Evolutionary conservation across 92 coral and sea anemone species (phyloP), one percentile per base, ranked within the genome.

Genomic region (Heteractis magnifica): DNA sequence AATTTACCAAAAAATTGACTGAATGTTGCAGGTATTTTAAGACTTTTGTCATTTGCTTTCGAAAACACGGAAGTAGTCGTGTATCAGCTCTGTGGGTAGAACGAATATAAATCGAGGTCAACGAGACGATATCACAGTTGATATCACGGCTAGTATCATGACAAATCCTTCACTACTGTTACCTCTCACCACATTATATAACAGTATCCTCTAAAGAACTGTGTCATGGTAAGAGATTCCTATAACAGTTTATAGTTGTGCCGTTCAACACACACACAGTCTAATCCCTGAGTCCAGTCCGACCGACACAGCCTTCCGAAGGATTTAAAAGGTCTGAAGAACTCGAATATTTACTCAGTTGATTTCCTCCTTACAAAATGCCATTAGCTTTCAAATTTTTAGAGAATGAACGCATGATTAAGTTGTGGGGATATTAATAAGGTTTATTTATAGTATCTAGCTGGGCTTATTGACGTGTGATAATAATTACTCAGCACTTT

Each of bases 401-500:
- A 20, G 7, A 20, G 15, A 68, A 26, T n/a, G 14, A 21, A 68
- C 21, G 73, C 73, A 68, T 9, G 70, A 18, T 13, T 8, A 20
- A 68, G 73, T 0, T 10, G 49, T 4, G 14, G 26, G 49, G 73
- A 26, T 51, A 51, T 76, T 52, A 52, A 76, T 52, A 10, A 50
- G 75, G 16, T 12, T 79, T 79, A 79, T 79, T 79, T 79, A 44
- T 60, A 64, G 83, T 62, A 16, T 49, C 83, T 23, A 59, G 10
- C 75, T 34, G 58, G 68, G 13, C 18, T 8, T 15, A 23, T 68
- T 68, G 73, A 68, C 73, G 73, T 68, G 44, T 20, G 44, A 68
- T 7, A 68, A 50, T 81, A 50, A 81, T 68, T 49, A 81, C 49
- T 81, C 84, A 81, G 84, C 75, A 81, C 77, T 81, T 51, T 4